phyloP scores from a whole-genome alignment of 2,888 invertebrate genomes.

The Taphrorychus bicolor region DNA sequence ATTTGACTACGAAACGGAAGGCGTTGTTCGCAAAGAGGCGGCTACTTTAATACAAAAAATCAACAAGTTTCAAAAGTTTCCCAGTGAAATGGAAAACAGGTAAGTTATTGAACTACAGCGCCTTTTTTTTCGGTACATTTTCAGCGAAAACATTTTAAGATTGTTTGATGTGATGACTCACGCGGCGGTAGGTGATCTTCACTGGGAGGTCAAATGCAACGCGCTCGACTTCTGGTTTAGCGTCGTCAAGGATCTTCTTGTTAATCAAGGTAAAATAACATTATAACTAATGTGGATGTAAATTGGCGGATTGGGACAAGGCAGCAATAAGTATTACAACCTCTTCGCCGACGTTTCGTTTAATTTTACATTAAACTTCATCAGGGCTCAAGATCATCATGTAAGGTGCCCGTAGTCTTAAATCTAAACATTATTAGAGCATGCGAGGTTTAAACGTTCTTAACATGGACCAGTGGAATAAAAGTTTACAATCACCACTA shows the following conservation, averaged over 20 bases:
- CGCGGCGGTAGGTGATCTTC: constrained; percentile 73
- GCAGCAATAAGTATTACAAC: no score
- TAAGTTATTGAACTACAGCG: constrained; percentile 1
- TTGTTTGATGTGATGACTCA: constrained; percentile 72
- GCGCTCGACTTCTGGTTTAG: constrained; percentile 76
- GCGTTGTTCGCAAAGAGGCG: constrained; percentile 78
- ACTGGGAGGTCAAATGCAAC: constrained; percentile 82
- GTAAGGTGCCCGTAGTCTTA: no score
- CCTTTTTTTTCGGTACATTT: background rate
- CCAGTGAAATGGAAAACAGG: constrained; percentile 49
- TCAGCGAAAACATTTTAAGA: constrained; percentile 54
- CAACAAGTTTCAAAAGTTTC: constrained; percentile 70
- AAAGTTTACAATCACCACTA: no score
- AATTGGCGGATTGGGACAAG: no score
- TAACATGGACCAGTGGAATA: no score
- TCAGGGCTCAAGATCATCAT: no score
- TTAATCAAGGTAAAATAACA: constrained; percentile 73
- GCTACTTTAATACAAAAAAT: constrained; percentile 71
- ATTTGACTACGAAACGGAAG: constrained; percentile 74
- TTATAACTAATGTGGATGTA: no score
- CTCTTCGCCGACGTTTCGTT: no score
- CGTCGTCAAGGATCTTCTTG: constrained; percentile 70
- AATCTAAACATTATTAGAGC: no score
- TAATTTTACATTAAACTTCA: no score
- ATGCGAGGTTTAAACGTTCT: no score